A percentile compares a stretch with the other conserved stretches of the same genome.
phyloP scores from a whole-genome alignment of 2,797 vertebrate species.

The Saxicola maurus region DNA sequence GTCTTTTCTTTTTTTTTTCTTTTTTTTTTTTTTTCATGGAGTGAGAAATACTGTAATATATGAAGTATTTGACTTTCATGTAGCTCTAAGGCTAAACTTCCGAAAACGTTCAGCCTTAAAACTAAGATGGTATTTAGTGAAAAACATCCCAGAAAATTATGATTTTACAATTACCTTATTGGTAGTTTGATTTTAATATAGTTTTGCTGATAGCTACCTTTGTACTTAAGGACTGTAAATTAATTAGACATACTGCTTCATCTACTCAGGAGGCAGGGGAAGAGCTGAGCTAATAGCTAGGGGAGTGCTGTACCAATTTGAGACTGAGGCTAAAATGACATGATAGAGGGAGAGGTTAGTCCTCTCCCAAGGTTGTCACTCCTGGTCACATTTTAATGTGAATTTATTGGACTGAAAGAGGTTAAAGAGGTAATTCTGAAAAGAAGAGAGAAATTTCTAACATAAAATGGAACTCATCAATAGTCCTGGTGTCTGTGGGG shows the following conservation, averaged over 20 bases:
- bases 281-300: constrained; percentile 38
- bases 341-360: constrained; percentile 42
- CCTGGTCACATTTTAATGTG: constrained; percentile 52
- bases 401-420: constrained; percentile 54
- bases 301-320: constrained; percentile 32
- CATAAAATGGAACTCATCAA: constrained; percentile 25
- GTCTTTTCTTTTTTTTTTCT: not conserved
- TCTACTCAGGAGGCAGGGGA: constrained; percentile 21
- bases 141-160: constrained; percentile 4
- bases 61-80: not conserved
- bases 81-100: not conserved
- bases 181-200: constrained; percentile 32
- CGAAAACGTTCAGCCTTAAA: not conserved
- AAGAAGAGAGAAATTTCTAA: constrained; percentile 22
- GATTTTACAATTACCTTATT: constrained; percentile 28
- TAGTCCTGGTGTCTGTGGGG: constrained; percentile 9
- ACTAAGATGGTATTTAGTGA: not conserved
- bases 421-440: constrained; percentile 45
- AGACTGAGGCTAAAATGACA: constrained; percentile 48
- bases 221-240: constrained; percentile 52
- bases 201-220: constrained; percentile 41
- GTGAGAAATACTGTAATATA: not conserved
- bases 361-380: constrained; percentile 16
- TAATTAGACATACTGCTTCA: constrained; percentile 42
- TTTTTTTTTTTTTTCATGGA: not conserved